Base-by-base conservation (phyloP, 30 jellyfish, hydroid and myxozoan species). In the Rhopilema esculentum region DNA sequence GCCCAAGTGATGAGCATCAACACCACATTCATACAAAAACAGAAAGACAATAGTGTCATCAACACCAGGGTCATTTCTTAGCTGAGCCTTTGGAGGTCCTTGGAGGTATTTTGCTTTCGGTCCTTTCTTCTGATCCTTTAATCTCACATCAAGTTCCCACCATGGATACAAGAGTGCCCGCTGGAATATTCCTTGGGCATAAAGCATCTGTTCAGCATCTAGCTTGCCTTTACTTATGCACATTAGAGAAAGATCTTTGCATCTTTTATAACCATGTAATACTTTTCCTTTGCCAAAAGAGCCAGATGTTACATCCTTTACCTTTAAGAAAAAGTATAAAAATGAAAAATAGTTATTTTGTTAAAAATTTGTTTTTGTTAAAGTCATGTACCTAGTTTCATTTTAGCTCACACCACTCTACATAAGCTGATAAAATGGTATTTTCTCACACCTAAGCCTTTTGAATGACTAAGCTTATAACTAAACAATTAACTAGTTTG, bases 251-350 rank as follows among this genome's bases (percentile, higher is more conserved):
- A 75, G 48, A 16, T 75, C 85, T 52, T 75, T 75, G 49, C 17
- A 75, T 50, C 70, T n/a, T 48, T 50, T 75, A 67, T 30, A 75
- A 26, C 85, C 72, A 7, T 50, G 32, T 20, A 0, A 32, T 32
- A 24, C 72, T 48, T 28, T 75, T 19, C 72, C 74, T 30, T n/a
- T 52, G 49, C 85, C 85, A 33, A 75, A 48, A 19, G 70, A 40
- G 25, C 85, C 85, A 16, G 85, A 49, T n/a, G 85, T 50, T 19
- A 75, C 85, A 75, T 75, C 85, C 16, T 24, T 30, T 29, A 75
- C 72, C 85, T 75, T 16, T 12, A 21, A 17, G 29, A 63, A 19
- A 63, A 19, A 19, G 27, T 12, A 1, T 4, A 1, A 1, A 2
- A n/a, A 63, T 2, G n/a, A 18, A 63, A 19, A 2, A 19, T 63